Evolutionary conservation across 2,113 vertebrate genomes (phyloP).

Genomic region (Uria aalge): DNA sequence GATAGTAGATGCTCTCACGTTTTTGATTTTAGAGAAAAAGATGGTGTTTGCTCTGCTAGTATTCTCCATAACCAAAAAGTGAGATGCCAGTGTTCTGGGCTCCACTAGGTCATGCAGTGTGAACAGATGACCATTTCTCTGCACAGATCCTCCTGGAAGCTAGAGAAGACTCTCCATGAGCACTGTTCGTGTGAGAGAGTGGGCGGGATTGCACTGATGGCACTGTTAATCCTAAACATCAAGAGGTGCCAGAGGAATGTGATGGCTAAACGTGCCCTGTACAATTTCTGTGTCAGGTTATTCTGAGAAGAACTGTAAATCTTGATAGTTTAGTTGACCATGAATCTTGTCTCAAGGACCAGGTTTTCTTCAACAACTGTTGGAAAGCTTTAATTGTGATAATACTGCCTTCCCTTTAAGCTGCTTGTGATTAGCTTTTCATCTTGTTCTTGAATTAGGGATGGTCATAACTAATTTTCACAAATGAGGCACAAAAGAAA

Average conservation of each 20-base stretch:
- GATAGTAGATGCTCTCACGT: not conserved
- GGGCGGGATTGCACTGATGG: not conserved
- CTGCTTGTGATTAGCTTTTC: constrained; percentile 25
- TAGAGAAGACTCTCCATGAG: not conserved
- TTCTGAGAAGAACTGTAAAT: not conserved
- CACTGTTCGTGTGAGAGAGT: not conserved
- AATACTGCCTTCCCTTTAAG: not conserved
- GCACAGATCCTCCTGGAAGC: not conserved
- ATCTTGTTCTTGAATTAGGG: constrained; percentile 16
- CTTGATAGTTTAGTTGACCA: not conserved
- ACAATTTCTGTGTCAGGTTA: not conserved
- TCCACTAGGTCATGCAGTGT: not conserved
- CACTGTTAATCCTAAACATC: not conserved
- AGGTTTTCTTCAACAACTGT: not conserved
- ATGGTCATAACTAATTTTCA: not conserved
- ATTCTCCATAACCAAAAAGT: not conserved
- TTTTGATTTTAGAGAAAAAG: not conserved
- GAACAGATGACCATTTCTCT: not conserved
- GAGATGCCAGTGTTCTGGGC: not conserved
- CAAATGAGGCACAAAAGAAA: constrained; percentile 1
- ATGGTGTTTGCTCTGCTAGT: not conserved
- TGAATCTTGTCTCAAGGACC: constrained; percentile 13
- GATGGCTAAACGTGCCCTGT: not conserved
- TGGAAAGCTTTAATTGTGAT: not conserved
- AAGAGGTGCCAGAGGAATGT: not conserved